Evolutionary conservation across 1,140 invertebrate species (phyloP).

Genomic region (Bilobella aurantiaca): DNA sequence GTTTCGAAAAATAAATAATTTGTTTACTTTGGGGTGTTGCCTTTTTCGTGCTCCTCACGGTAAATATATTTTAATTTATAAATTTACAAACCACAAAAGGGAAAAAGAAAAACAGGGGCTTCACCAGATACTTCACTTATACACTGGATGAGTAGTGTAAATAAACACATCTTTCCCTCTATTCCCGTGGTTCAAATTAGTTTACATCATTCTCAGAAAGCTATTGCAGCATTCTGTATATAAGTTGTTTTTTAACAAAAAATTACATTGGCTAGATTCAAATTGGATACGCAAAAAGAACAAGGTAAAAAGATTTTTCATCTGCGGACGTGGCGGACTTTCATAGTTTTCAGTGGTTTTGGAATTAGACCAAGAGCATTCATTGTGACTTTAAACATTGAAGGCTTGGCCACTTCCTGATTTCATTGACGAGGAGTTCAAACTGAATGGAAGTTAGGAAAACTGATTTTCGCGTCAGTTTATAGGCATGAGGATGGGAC

Average conservation of each 20-base stretch:
- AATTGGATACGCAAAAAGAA: background rate
- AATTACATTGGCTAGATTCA: background rate
- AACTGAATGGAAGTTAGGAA: background rate
- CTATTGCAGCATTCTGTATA: background rate
- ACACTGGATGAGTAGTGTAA: too few species aligned
- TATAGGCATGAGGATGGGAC: slow-evolving; percentile 14
- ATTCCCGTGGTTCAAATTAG: background rate
- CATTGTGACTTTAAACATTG: background rate
- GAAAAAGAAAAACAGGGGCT: too few species aligned
- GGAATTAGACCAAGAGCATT: background rate
- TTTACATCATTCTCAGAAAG: background rate
- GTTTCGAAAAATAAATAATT: too few species aligned
- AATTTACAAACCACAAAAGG: too few species aligned
- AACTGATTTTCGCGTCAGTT: slow-evolving; percentile 14
- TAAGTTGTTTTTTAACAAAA: background rate
- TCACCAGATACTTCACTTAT: too few species aligned
- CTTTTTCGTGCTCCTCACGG: too few species aligned
- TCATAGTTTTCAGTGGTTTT: background rate
- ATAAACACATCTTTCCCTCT: background rate
- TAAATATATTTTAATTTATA: too few species aligned
- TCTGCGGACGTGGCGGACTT: background rate
- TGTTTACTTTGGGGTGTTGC: too few species aligned
- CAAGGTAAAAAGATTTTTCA: background rate
- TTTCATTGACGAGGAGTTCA: background rate
- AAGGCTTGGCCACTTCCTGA: background rate